phyloP scores from a whole-genome alignment of 2,797 vertebrate species.

The Varecia variegata region DNA sequence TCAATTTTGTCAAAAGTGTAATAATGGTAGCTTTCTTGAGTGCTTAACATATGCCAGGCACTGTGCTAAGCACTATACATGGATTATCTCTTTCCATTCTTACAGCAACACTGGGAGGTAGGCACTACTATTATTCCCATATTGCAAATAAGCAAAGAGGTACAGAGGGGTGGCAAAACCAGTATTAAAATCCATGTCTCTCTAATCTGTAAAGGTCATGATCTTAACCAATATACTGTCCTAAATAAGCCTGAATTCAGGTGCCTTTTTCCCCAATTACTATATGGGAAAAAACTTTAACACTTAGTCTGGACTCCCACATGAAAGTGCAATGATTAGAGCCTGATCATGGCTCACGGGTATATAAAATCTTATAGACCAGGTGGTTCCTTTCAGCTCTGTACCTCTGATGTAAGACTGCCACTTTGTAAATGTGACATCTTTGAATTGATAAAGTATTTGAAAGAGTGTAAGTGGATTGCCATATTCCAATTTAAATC shows the following conservation, averaged over 20 bases:
- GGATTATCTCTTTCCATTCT: not conserved
- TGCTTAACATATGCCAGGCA: not conserved
- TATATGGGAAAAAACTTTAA: not conserved
- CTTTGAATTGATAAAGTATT: not conserved
- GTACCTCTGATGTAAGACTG: not conserved
- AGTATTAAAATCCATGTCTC: not conserved
- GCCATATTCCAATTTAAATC: not conserved
- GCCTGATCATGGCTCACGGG: not conserved
- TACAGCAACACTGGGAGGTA: not conserved
- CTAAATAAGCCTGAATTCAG: not conserved
- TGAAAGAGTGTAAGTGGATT: not conserved
- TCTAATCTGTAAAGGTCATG: not conserved
- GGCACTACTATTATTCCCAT: not conserved
- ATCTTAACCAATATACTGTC: not conserved
- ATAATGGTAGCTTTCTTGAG: not conserved
- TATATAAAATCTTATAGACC: not conserved
- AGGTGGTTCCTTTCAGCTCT: not conserved
- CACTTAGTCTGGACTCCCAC: not conserved
- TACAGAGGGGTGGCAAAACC: not conserved
- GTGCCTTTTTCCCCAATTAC: not conserved
- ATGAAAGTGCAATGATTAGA: not conserved
- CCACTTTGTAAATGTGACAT: not conserved
- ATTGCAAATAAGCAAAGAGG: not conserved
- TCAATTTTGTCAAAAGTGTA: not conserved
- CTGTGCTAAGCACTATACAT: not conserved